Evolutionary conservation across 2,797 vertebrate species (phyloP), one percentile per base, ranked within the genome.

Genomic region (Tenualosa ilisha): DNA sequence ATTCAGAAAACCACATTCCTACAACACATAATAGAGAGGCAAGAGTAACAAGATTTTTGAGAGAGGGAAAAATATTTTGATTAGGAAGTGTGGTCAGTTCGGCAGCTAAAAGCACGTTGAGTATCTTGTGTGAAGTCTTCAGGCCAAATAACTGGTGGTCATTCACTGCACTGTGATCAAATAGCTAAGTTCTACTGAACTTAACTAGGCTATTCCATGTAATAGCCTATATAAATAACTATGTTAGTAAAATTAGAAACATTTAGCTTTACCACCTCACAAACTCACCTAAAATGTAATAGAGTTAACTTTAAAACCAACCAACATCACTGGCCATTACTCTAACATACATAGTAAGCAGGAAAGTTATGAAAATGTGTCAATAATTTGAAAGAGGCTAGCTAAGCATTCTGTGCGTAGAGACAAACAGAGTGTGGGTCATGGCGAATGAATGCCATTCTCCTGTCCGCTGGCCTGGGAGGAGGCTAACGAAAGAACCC

Each of bases 1-100:
- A 90, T 87, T 89, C 87, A 89, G 49, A 90, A 92, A 90, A 81
- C 89, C n/a, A 89, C 92, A 93, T 92, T 93, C 91, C 91, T 89
- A 86, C 87, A 85, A 86, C 86, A 89, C 63, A 31, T 0, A 88
- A 89, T 89, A 90, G 90, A 93, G 84, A 22, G 56, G 75, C 72
- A 51, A 51, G 43, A 79, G 20, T 43, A 37, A 51, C 68, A 53
- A 86, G 49, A 37, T 26, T 83, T 82, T 56, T 59, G 8, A 72
- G 59, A 20, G 5, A 22, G 20, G 53, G n/a, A 6, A 43, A 15
- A 46, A 7, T 72, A 20, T 40, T 65, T 43, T 81, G 72, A 82
- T 49, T 81, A 72, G 37, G 72, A 5, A 22, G 40, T 79, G 40
- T 46, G 72, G 72, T 79, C 15, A 6, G 72, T 43, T 79, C 2